Conservation (phyloP, 2,797 vertebrate species). For the Sebastes melanostomus region DNA sequence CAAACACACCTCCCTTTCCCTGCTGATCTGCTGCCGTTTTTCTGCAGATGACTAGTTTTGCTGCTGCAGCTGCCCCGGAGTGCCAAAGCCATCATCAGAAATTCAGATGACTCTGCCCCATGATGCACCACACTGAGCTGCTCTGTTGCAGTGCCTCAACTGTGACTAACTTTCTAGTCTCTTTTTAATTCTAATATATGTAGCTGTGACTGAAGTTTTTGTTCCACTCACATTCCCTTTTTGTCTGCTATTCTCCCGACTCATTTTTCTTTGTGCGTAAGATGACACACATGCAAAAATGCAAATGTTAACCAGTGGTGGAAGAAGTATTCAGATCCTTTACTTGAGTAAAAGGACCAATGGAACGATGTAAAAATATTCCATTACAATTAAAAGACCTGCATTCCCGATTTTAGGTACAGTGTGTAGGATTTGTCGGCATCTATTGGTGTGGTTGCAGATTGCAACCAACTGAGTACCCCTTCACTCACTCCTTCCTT, state of each 20-base stretch:
- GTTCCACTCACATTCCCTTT: not conserved
- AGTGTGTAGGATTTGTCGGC: too few species aligned
- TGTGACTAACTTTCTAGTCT: conserved; percentile 6
- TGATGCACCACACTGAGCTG: conserved; percentile 1
- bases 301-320: not conserved
- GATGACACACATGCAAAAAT: not conserved
- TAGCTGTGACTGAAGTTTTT: not conserved
- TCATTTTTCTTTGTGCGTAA: not conserved
- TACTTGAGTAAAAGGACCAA: not conserved
- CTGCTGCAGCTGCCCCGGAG: conserved; percentile 34
- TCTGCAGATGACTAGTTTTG: conserved; percentile 27
- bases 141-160: conserved; percentile 8
- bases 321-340: not conserved
- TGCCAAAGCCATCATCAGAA: conserved; percentile 47
- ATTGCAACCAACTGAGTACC: too few species aligned
- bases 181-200: not conserved
- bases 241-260: not conserved
- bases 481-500: too few species aligned
- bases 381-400: too few species aligned
- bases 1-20: not conserved
- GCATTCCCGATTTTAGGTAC: too few species aligned
- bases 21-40: conserved; percentile 18
- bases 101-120: conserved; percentile 48
- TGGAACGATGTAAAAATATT: not conserved
- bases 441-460: too few species aligned